phyloP scores from a whole-genome alignment of 2,888 invertebrate genomes.

The Danaus chrysippus region DNA sequence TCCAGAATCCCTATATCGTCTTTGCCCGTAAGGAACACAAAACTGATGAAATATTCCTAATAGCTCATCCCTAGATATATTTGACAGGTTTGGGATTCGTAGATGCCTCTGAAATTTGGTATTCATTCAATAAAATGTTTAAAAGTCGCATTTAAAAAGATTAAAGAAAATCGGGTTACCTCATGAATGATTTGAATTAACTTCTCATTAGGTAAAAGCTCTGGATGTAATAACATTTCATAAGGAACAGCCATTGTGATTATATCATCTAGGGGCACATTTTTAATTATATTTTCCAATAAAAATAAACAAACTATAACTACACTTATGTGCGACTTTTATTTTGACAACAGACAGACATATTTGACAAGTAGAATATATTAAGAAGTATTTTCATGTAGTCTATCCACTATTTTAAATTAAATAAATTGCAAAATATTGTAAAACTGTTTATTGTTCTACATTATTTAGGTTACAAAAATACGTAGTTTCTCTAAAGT shows the following conservation, averaged over 20 bases:
- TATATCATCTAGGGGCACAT: neutral
- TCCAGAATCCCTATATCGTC: conserved; percentile 64
- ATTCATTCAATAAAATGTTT: conserved; percentile 13
- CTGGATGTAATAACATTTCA: conserved; percentile 70
- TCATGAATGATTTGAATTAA: conserved; percentile 60
- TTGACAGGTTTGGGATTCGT: conserved; percentile 49
- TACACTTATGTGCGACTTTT: too few species aligned
- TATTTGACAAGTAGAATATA: too few species aligned
- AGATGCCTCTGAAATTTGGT: conserved; percentile 59
- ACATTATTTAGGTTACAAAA: too few species aligned
- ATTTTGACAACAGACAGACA: too few species aligned
- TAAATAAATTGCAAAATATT: too few species aligned
- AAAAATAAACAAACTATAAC: neutral
- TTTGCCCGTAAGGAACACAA: conserved; percentile 70
- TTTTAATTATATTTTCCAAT: neutral
- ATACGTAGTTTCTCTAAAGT: too few species aligned
- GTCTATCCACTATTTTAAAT: too few species aligned
- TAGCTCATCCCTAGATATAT: conserved; percentile 57
- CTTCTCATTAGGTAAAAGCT: conserved; percentile 64
- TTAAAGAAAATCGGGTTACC: conserved; percentile 41
- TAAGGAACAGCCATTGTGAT: conserved; percentile 42
- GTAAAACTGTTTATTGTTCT: too few species aligned
- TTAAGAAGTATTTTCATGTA: too few species aligned
- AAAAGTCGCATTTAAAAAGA: neutral
- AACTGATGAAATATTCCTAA: conserved; percentile 65